Base-by-base conservation (phyloP, 2,113 vertebrate genomes). In the Archilochus colubris region DNA sequence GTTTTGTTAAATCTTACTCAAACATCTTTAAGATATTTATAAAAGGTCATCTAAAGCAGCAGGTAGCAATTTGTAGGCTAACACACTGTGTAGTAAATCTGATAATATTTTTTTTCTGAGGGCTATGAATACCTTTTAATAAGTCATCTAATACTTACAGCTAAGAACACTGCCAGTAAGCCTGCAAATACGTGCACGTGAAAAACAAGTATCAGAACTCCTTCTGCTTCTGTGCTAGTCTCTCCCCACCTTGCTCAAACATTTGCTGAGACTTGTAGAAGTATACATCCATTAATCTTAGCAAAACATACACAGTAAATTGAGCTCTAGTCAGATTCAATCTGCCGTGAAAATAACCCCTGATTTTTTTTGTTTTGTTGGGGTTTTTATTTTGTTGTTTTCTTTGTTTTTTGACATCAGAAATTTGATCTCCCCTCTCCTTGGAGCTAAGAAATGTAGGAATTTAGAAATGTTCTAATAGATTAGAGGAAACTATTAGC, bases 191-290 rank as follows among this genome's bases (percentile, higher is more conserved):
- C 55, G 18, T 50, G 23, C 4, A 1, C 23, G 14, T 8, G 55
- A 73, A 92, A 80, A 87, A 59, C 19, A 53, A 31, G 19, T 57
- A 69, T 27, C 14, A 6, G 40, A 66, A 89, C 61, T 80, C 27
- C 6, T 82, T 69, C 25, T 31, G 13, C 25, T 84, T 64, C 54
- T 62, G 20, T 38, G 36, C 36, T 85, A 24, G 73, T 89, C 53
- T 68, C 73, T 80, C 90, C n/a, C 51, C 24, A 36, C 83, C 57
- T 82, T 88, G 51, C n/a, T 70, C 80, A 93, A 86, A 90, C 2
- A 44, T 91, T 83, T 84, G 61, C 54, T 81, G 83, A 76, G 73
- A 57, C 58, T 74, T 70, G 46, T 46, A 64, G 23, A 82, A 69
- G 30, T 59, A 20, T 66, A 59, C 1, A 2, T 25, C 85, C 28